Conservation (phyloP, 2,797 vertebrate species). For the Liasis olivaceus region DNA sequence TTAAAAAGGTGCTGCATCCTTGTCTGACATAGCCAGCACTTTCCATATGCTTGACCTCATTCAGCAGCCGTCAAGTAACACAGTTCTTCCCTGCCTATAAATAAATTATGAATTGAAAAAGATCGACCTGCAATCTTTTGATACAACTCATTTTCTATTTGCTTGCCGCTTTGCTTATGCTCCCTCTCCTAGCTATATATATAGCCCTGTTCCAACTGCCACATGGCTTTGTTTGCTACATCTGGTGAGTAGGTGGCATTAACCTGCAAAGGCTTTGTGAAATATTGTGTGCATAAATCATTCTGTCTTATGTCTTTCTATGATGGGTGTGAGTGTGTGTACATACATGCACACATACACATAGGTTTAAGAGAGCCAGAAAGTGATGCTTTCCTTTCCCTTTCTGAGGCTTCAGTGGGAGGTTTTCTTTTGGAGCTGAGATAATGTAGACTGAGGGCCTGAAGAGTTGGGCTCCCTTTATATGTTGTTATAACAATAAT, state of each 20-base stretch:
- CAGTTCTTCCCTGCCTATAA: not conserved
- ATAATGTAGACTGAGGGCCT: too few relatives aligned
- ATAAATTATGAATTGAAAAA: not conserved
- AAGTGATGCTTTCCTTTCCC: too few relatives aligned
- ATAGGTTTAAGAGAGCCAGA: too few relatives aligned
- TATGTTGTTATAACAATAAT: too few relatives aligned
- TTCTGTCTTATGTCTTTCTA: not conserved
- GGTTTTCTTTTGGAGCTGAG: too few relatives aligned
- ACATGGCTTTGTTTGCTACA: conserved; percentile 55
- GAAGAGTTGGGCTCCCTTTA: too few relatives aligned
- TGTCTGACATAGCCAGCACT: not conserved
- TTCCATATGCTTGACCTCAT: not conserved
- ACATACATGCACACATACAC: too few relatives aligned
- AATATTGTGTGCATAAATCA: not conserved
- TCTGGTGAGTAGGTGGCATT: conserved; percentile 63
- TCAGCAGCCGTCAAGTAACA: not conserved
- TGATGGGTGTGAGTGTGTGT: too few relatives aligned
- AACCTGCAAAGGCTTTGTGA: conserved; percentile 26
- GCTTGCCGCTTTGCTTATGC: conserved; percentile 1
- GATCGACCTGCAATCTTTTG: not conserved
- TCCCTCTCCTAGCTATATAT: not conserved
- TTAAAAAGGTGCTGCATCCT: conserved; percentile 35
- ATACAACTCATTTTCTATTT: conserved; percentile 7
- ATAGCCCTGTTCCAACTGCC: conserved; percentile 40
- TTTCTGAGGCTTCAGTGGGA: too few relatives aligned